Evolutionary conservation across 2,888 invertebrate genomes (phyloP).

Genomic region (Noctua pronuba): DNA sequence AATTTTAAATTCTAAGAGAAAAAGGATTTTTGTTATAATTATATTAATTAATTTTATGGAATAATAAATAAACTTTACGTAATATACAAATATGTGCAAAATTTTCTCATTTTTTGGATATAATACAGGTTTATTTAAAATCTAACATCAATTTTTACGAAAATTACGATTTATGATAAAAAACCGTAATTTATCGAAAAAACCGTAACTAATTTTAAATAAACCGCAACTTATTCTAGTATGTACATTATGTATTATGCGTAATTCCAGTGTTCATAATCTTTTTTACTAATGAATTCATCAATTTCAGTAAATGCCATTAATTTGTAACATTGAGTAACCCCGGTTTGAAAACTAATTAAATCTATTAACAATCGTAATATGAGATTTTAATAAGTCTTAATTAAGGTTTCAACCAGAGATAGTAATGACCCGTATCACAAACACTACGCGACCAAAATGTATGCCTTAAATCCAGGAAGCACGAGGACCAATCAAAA

Average conservation of each 20-base stretch:
- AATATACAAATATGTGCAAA: constrained; percentile 68
- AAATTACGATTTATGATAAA: neutral
- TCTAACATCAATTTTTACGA: constrained; percentile 13
- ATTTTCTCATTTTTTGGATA: constrained; percentile 49
- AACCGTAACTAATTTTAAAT: constrained; percentile 14
- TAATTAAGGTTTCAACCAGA: neutral
- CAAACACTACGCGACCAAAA: neutral
- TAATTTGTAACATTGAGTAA: neutral
- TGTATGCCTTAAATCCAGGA: neutral
- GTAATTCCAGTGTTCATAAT: constrained; percentile 19
- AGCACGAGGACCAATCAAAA: neutral
- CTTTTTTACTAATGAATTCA: neutral
- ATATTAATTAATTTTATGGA: constrained; percentile 53
- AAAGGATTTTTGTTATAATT: constrained; percentile 39
- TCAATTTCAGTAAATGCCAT: constrained; percentile 10
- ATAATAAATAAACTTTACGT: constrained; percentile 65
- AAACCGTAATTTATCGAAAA: constrained; percentile 2
- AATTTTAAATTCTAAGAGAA: constrained; percentile 56
- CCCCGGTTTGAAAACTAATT: neutral
- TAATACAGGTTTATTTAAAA: constrained; percentile 34
- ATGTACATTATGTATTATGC: constrained; percentile 59
- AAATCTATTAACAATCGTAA: neutral
- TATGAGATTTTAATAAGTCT: neutral
- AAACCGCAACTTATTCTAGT: constrained; percentile 43
- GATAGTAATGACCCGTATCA: neutral